Evolutionary conservation across 2,888 invertebrate genomes (phyloP).

Genomic region (Boloria euphrosyne): DNA sequence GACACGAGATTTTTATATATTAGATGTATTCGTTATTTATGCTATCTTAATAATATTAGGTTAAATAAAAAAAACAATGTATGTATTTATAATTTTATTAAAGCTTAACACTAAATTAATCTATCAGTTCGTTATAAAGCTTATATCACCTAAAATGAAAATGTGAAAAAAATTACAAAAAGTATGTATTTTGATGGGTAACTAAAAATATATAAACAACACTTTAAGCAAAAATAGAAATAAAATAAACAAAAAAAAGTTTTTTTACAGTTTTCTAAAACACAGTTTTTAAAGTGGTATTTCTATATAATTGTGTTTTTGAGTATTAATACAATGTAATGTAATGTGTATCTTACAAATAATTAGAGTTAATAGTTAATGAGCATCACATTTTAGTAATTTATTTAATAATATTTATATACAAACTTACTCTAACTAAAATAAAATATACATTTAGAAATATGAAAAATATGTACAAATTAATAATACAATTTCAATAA

Average conservation of each 20-base stretch:
- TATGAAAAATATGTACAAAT: no score
- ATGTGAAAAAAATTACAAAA: not conserved
- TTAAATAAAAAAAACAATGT: slow-evolving; percentile 34
- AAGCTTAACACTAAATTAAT: slow-evolving; percentile 66
- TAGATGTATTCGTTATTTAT: no score
- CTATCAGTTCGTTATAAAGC: slow-evolving; percentile 78
- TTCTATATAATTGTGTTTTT: not conserved
- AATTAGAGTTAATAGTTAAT: slow-evolving; percentile 51
- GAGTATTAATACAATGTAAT: not conserved
- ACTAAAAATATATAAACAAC: slow-evolving; percentile 8
- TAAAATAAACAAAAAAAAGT: not conserved
- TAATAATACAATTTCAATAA: no score
- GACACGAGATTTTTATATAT: no score
- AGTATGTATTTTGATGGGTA: slow-evolving; percentile 1
- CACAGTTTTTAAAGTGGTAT: not conserved
- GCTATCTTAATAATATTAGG: no score
- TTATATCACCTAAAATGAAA: slow-evolving; percentile 31
- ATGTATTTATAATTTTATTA: slow-evolving; percentile 56
- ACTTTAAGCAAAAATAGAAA: not conserved
- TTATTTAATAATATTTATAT: slow-evolving; percentile 41
- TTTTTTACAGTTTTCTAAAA: not conserved
- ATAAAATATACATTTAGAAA: not conserved
- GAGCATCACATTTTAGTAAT: slow-evolving; percentile 67
- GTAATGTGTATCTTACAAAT: not conserved
- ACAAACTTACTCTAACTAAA: slow-evolving; percentile 17